phyloP scores from a whole-genome alignment of 2,113 vertebrate genomes.

The Xenopus borealis region DNA sequence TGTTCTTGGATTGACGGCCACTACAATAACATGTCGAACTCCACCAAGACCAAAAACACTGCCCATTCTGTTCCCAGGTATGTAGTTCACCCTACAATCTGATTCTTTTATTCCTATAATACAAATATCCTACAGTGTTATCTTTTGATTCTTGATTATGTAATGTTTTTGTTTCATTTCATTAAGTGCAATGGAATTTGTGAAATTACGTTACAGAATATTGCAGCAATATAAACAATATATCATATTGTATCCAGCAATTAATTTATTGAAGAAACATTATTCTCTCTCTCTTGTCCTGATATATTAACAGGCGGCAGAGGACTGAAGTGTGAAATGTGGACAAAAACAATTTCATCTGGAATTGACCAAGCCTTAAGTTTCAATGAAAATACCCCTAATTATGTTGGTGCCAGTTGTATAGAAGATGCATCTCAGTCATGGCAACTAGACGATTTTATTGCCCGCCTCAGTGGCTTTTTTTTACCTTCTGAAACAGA shows the following conservation, averaged over 20 bases:
- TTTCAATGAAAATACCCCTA: conserved; percentile 58
- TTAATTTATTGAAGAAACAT: too few species aligned
- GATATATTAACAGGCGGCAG: conserved; percentile 64
- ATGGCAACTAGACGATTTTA: conserved; percentile 54
- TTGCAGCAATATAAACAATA: too few species aligned
- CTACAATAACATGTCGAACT: conserved; percentile 66
- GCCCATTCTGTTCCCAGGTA: conserved; percentile 66
- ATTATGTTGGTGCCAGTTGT: conserved; percentile 65
- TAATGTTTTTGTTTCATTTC: too few species aligned
- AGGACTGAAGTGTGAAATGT: conserved; percentile 74
- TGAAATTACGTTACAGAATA: too few species aligned
- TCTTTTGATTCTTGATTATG: too few species aligned
- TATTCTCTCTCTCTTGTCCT: too few species aligned
- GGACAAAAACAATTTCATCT: conserved; percentile 59
- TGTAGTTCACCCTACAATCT: conserved; percentile 25
- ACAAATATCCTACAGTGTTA: too few species aligned
- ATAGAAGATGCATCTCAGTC: conserved; percentile 61
- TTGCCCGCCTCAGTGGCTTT: conserved; percentile 69
- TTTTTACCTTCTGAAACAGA: conserved; percentile 67
- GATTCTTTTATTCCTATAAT: too few species aligned
- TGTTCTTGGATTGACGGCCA: conserved; percentile 61
- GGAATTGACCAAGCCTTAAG: conserved; percentile 58
- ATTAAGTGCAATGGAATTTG: too few species aligned
- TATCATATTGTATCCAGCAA: too few species aligned
- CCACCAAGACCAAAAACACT: conserved; percentile 49